Percentiles rank a stretch among this genome's conserved stretches.
Evolutionary conservation across 1,140 invertebrate genomes (phyloP).

Genomic region (Caenorhabditis elegans): WBcel235 BX284606.5:4678001-4678500

Average conservation of each 20-base stretch:
- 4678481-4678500: too few species aligned
- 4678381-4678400: background rate
- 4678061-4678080: conserved; percentile 25
- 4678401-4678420: background rate
- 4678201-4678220: conserved; percentile 28
- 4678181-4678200: conserved; percentile 2
- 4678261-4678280: background rate
- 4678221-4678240: background rate
- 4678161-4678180: conserved; percentile 3
- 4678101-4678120: conserved; percentile 23
- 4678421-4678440: background rate
- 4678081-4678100: conserved; percentile 23
- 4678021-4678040: background rate
- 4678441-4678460: background rate
- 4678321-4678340: background rate
- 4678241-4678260: background rate
- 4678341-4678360: background rate
- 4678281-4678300: conserved; percentile 20
- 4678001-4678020: background rate
- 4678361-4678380: conserved; percentile 9
- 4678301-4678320: background rate
- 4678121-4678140: background rate
- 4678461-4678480: background rate
- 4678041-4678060: conserved; percentile 10
- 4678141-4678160: background rate